Evolutionary conservation across 2,888 invertebrate genomes (phyloP), one percentile per base, ranked within the genome.

Genomic region (Macaria notata): DNA sequence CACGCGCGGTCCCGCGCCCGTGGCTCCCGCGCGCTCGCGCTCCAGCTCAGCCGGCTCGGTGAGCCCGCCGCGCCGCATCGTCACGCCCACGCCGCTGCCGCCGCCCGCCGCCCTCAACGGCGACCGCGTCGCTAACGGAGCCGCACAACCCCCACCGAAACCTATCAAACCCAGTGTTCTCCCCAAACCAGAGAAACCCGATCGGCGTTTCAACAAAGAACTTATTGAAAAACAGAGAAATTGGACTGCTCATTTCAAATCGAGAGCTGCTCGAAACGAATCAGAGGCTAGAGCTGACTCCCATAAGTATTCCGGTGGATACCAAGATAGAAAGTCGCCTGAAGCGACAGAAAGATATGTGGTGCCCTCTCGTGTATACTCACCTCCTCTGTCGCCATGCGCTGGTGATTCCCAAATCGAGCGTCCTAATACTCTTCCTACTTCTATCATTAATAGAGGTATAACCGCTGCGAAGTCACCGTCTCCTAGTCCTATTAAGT

Each of bases 191-290:
- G 96, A 96, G 73, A 96, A 96, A 82, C 96, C 96, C 3, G 97
- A 97, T 79, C 92, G 96, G 55, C 95, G 95, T 74, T 95, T 96
- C 72, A 96, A 96, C 62, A 95, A 96, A 68, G 97, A 97, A 81
- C 90, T 97, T 54, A 97, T 97, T 68, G 97, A 97, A 84, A 96
- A 97, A 75, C 97, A 97, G 79, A 95, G 95, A 78, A 98, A 97
- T 87, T 98, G 97, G 97, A 97, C 97, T 36, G 96, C 96, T 61
- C 97, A 97, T 85, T 98, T 97, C 81, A 95, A 96, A 89, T 93
- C 95, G 50, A 94, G 95, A 67, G 93, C 94, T 47, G 63, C 78
- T 58, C 83, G 87, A 62, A 78, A 75, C 62, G 90, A 89, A 59
- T 70, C 74, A 56, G 89, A 90, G 63, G 66, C 72, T 51, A 84